These are phyloP conservation scores for Eilema caniola DNA, from an alignment of 2,888 invertebrate genomes.

Conservation along the genomic window DNA sequence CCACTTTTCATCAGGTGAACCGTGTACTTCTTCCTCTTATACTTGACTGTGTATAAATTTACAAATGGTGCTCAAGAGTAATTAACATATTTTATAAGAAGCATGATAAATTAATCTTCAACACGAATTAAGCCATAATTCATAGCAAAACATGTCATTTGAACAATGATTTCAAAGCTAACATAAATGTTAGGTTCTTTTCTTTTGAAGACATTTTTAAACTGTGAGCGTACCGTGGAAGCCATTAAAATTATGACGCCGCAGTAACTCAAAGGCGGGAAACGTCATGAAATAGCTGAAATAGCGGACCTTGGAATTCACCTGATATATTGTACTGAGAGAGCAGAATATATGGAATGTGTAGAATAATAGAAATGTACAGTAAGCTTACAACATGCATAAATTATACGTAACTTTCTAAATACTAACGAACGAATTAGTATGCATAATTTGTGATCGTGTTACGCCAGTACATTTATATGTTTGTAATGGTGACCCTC, in stretches of 20 bases:
- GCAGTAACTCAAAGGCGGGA: slow-evolving; percentile 41
- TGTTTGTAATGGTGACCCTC: no score
- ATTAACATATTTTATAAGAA: neutral
- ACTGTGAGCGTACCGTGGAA: slow-evolving; percentile 32
- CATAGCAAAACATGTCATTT: neutral
- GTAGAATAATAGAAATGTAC: no score
- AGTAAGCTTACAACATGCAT: no score
- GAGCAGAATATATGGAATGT: no score
- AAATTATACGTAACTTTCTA: no score
- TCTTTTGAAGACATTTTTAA: slow-evolving; percentile 23
- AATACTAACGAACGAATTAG: no score
- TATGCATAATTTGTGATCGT: no score
- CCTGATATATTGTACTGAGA: slow-evolving; percentile 5
- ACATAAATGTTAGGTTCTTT: slow-evolving; percentile 2
- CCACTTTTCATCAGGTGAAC: no score
- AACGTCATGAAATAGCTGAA: slow-evolving; percentile 44
- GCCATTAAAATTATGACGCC: slow-evolving; percentile 45
- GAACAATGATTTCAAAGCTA: slow-evolving; percentile 11
- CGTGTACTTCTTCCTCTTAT: no score
- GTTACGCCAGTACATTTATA: no score
- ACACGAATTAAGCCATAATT: neutral
- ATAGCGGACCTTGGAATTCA: slow-evolving; percentile 11
- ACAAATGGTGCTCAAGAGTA: neutral
- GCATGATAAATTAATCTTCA: neutral
- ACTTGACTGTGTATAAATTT: no score